Evolutionary conservation across 2,888 invertebrate species (phyloP).

Genomic region (Ectobius pallidus): DNA sequence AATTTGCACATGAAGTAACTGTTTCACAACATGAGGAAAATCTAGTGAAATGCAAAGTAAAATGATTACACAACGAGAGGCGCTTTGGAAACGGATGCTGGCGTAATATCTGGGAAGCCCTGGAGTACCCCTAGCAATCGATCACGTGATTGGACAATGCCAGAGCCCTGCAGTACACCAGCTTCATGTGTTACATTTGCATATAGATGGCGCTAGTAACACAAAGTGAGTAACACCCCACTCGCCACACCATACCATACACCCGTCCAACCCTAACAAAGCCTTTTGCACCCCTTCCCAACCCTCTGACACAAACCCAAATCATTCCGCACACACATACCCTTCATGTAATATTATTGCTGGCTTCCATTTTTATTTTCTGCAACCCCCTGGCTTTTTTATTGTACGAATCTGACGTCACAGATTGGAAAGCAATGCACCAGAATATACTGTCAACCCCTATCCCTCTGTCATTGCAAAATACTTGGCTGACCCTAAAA

Average conservation of each 20-base stretch:
- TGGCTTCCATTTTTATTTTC: not conserved
- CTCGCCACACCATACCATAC: not conserved
- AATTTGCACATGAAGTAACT: too few species aligned
- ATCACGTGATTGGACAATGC: conserved; percentile 16
- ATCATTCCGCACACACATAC: conserved; percentile 1
- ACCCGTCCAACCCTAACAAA: conserved; percentile 1
- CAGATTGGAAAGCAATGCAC: not conserved
- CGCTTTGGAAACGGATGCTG: too few species aligned
- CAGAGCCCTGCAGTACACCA: not conserved
- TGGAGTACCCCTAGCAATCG: not conserved
- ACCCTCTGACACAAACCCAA: not conserved
- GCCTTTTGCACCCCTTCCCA: conserved; percentile 7
- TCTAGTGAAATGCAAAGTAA: too few species aligned
- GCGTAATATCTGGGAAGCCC: not conserved
- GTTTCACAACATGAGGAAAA: too few species aligned
- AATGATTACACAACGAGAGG: too few species aligned
- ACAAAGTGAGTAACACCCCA: conserved; percentile 5
- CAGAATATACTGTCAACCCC: not conserved
- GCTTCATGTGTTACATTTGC: not conserved
- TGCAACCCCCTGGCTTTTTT: too few species aligned
- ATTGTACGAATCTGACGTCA: not conserved
- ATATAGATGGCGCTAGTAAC: conserved; percentile 1
- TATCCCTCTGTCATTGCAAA: not conserved
- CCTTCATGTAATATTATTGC: not conserved
- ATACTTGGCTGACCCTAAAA: not conserved